Evolutionary conservation across 2,797 vertebrate species (phyloP).

Genomic region (Sus cebifrons): DNA sequence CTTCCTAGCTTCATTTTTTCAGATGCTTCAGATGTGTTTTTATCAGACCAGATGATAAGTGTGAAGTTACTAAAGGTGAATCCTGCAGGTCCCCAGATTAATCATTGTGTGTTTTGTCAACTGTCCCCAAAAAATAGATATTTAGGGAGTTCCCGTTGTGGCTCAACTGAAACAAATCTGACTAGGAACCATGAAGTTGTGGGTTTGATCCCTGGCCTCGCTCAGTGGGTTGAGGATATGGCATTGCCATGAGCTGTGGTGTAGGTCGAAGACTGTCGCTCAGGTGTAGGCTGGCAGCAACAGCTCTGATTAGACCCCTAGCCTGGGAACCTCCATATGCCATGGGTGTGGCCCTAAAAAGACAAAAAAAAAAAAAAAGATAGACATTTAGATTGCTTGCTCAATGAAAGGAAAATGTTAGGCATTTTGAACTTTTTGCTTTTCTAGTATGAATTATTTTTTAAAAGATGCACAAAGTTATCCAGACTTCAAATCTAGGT

Average conservation of each 20-base stretch:
- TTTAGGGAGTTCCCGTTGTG: background rate
- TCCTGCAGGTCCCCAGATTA: slow-evolving; percentile 10
- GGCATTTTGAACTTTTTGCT: background rate
- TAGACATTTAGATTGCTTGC: background rate
- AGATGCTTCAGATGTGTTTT: slow-evolving; percentile 70
- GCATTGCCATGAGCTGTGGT: too few species aligned
- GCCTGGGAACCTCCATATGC: too few species aligned
- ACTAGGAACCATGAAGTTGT: too few species aligned
- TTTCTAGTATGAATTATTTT: slow-evolving; percentile 63
- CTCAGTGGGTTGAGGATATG: too few species aligned
- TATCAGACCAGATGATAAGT: slow-evolving; percentile 27
- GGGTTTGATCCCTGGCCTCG: too few species aligned
- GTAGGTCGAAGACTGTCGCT: too few species aligned
- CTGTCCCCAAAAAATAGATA: slow-evolving; percentile 32
- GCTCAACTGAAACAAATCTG: too few species aligned
- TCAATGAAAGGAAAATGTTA: slow-evolving; percentile 54
- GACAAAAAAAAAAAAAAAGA: background rate
- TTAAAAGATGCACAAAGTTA: background rate
- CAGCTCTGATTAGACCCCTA: too few species aligned
- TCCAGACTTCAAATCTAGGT: slow-evolving; percentile 23
- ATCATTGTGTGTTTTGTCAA: slow-evolving; percentile 55
- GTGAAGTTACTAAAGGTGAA: slow-evolving; percentile 50
- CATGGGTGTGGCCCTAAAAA: too few species aligned
- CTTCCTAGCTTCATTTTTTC: background rate
- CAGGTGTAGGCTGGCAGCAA: too few species aligned